These are phyloP conservation scores for Conus ventricosus DNA, from an alignment of 1,140 invertebrate genomes.

Conservation along the genomic window DNA sequence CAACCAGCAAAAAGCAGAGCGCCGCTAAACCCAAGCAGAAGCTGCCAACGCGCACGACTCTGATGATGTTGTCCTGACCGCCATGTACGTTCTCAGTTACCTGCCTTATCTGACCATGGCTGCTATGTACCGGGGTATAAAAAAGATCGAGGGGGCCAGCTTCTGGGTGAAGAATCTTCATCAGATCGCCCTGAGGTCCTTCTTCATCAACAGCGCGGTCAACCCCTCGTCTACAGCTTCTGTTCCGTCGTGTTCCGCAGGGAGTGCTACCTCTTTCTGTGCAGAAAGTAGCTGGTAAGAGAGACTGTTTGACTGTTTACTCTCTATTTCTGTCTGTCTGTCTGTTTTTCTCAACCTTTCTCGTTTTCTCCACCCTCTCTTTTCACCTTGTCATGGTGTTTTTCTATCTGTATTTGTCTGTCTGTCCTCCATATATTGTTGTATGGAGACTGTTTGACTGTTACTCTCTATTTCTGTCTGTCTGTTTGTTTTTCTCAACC, in stretches of 20 bases:
- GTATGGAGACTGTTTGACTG: too few species aligned
- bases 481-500: too few species aligned
- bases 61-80: constrained; percentile 64
- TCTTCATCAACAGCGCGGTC: constrained; percentile 13
- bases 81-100: constrained; percentile 64
- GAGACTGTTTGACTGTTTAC: too few species aligned
- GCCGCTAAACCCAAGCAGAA: not conserved
- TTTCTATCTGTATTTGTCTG: too few species aligned
- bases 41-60: constrained; percentile 46
- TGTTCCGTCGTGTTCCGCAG: not conserved
- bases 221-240: constrained; percentile 25
- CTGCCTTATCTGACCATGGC: constrained; percentile 60
- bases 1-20: too few species aligned
- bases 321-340: too few species aligned
- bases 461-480: too few species aligned
- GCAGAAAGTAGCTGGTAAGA: not conserved
- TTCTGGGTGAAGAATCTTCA: not conserved
- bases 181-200: not conserved
- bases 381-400: too few species aligned
- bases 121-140: not conserved
- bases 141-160: not conserved
- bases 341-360: too few species aligned
- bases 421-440: too few species aligned
- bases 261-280: not conserved
- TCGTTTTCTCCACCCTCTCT: too few species aligned